Evolutionary conservation across 2,113 vertebrate species (phyloP), one percentile per base, ranked within the genome.

Genomic region (Dicentrarchus labrax): DNA sequence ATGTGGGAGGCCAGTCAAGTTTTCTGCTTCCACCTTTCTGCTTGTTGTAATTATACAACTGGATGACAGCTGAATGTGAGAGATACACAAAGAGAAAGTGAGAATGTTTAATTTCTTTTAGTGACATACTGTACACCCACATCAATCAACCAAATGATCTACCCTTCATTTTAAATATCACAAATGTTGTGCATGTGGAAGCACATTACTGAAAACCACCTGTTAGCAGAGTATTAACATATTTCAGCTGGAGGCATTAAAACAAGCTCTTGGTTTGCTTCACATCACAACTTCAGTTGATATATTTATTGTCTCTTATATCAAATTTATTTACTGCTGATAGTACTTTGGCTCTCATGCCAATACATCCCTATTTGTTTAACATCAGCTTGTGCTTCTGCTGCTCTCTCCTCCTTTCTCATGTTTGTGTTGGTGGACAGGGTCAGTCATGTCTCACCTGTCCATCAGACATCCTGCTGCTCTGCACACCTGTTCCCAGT

Each of bases 31-130:
- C 30, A 30, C 30, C 30, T 30, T 61, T 24, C 50, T 83, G 53
- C 54, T 80, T 66, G 36, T 71, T 57, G 66, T 78, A 82, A 77
- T 80, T 65, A 78, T 64, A 36, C 64, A 73, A 36, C 66, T 54
- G 57, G 73, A 57, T 21, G 64, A 69, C n/a, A 60, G 45, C 45
- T 72, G 24, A 30, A 45, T 48, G 53, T 68, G 36, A 60, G 47
- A 22, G 53, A 56, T 21, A 79, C 3, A 41, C 2, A 59, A 15
- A 43, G 61, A 38, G 8, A 65, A 19, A 72, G 45, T 8, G 11
- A 39, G 41, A 61, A 16, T 57, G 2, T 5, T 51, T n/a, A 16
- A 72, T 19, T 72, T 47, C 8, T 68, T 11, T 50, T 1, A 68
- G 8, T 50, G 22, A 2, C 39, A 53, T 13, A 30, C 24, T 60